Percentiles rank a stretch among this genome's conserved stretches.
These are phyloP conservation scores for Vimba vimba DNA, from an alignment of 2,113 vertebrate species.

Conservation along the genomic window DNA sequence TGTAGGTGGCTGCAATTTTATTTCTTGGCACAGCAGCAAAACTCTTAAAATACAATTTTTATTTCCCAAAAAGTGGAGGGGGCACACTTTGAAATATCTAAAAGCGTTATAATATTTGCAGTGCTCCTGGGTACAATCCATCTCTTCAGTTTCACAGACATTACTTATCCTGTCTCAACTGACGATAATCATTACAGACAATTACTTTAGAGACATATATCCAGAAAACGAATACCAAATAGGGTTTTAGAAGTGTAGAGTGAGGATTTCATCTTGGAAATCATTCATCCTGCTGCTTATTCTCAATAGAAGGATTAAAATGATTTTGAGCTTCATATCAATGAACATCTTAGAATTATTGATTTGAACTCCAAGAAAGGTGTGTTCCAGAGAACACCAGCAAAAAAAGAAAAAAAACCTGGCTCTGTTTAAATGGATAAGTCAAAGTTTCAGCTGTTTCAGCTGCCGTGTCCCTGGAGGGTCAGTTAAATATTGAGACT, in stretches of 20 bases:
- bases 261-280: background rate
- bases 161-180: background rate
- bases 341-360: slow-evolving; percentile 8
- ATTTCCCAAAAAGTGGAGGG: background rate
- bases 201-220: background rate
- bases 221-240: background rate
- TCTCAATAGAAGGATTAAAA: slow-evolving; percentile 16
- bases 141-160: background rate
- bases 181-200: background rate
- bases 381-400: slow-evolving; percentile 31
- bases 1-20: background rate
- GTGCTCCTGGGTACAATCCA: background rate
- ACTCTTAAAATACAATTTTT: slow-evolving; percentile 1
- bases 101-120: slow-evolving; percentile 1
- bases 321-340: slow-evolving; percentile 5
- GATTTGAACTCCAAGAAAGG: slow-evolving; percentile 23
- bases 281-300: background rate
- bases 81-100: background rate
- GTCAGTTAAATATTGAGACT: slow-evolving; percentile 68
- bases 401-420: background rate
- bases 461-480: slow-evolving; percentile 44
- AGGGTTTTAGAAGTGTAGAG: background rate
- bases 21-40: slow-evolving; percentile 1
- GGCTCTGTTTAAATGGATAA: slow-evolving; percentile 60
- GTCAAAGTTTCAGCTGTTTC: slow-evolving; percentile 48